These are phyloP conservation scores for Sturmia bella DNA, from an alignment of 2,888 invertebrate species.

Conservation along the genomic window DNA sequence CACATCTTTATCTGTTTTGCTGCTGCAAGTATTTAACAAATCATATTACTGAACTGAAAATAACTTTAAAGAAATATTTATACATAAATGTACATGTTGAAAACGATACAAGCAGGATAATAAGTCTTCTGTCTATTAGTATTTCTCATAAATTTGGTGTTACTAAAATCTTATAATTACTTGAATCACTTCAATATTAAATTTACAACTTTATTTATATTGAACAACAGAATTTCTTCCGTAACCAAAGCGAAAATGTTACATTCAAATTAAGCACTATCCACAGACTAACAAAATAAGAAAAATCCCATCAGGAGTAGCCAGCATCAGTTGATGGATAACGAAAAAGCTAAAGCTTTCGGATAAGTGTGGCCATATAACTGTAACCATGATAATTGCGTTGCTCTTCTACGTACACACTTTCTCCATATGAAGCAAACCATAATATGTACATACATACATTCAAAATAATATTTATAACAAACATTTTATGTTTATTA, in stretches of 20 bases:
- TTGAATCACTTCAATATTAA: not conserved
- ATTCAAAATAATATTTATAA: too few species aligned
- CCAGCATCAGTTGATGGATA: conserved; percentile 53
- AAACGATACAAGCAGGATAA: not conserved
- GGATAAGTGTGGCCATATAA: conserved; percentile 36
- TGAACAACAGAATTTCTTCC: conserved; percentile 27
- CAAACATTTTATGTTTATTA: too few species aligned
- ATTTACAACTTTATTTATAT: conserved; percentile 22
- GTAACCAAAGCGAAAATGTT: conserved; percentile 8
- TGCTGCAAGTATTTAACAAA: conserved; percentile 16
- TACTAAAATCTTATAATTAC: too few species aligned
- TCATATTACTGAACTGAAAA: conserved; percentile 13
- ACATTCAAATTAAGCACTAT: conserved; percentile 44
- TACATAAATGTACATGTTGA: not conserved
- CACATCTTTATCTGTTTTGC: not conserved
- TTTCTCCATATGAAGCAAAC: too few species aligned
- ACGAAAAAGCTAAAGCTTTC: conserved; percentile 58
- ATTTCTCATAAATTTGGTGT: not conserved
- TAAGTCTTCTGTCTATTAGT: not conserved
- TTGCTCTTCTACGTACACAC: too few species aligned
- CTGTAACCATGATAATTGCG: not conserved
- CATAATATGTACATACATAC: too few species aligned
- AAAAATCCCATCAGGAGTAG: conserved; percentile 36
- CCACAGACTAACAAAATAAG: conserved; percentile 53
- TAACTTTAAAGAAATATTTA: conserved; percentile 14